A percentile compares a stretch with the other conserved stretches of the same genome.
Conservation (phyloP, 2,113 vertebrate genomes). For the Rhadina sibilatrix region DNA sequence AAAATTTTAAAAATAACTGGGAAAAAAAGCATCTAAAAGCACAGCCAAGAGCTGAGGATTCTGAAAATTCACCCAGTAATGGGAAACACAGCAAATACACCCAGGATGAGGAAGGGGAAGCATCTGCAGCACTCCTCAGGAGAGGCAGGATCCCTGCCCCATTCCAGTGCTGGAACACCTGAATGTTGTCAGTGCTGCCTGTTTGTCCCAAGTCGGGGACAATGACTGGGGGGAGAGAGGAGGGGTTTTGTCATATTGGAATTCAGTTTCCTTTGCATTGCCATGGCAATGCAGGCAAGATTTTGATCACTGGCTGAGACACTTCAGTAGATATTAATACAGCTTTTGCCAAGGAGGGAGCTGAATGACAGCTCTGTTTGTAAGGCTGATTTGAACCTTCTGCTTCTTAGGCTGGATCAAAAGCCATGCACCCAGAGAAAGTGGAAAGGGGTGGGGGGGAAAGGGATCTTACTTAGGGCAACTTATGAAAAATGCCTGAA, state of each 20-base stretch:
- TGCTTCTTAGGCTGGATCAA: constrained; percentile 5
- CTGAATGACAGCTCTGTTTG: constrained; percentile 8
- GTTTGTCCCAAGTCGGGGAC: neutral
- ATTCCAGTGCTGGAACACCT: neutral
- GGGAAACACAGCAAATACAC: neutral
- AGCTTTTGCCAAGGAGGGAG: neutral
- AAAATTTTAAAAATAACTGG: neutral
- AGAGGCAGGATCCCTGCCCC: neutral
- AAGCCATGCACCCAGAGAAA: neutral
- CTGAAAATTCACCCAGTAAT: neutral
- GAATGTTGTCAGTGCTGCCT: neutral
- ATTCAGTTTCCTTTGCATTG: constrained; percentile 26
- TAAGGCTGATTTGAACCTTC: constrained; percentile 38
- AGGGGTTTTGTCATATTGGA: neutral
- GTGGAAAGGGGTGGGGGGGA: neutral
- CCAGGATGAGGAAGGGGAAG: neutral
- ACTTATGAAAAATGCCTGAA: constrained; percentile 32
- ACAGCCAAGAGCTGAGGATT: neutral
- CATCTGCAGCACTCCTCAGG: neutral
- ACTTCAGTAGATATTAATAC: constrained; percentile 22
- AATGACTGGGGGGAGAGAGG: neutral
- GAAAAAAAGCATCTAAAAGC: neutral
- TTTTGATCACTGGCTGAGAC: constrained; percentile 10
- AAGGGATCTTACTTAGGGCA: neutral
- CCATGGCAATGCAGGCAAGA: constrained; percentile 35